Percentiles rank a stretch among this genome's conserved stretches.
phyloP scores from a whole-genome alignment of 2,888 invertebrate genomes.

The Coleophora deauratella region DNA sequence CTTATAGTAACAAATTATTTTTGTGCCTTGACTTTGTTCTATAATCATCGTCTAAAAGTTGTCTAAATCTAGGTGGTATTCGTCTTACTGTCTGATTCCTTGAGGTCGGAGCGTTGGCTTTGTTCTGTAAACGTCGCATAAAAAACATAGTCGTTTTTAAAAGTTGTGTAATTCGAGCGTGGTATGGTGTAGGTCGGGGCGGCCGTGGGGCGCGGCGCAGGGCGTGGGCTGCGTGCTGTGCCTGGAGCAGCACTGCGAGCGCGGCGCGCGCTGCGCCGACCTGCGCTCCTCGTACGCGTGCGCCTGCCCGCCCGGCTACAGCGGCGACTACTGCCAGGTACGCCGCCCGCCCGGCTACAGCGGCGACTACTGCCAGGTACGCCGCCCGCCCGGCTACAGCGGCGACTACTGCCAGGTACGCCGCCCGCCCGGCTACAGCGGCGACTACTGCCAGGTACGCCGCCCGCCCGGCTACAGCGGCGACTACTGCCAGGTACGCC shows the following conservation, averaged over 20 bases:
- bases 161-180: too few relatives aligned
- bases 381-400: slow-evolving; percentile 83
- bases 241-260: slow-evolving; percentile 83
- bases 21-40: too few relatives aligned
- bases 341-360: slow-evolving; percentile 83
- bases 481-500: slow-evolving; percentile 79
- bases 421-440: slow-evolving; percentile 85
- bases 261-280: slow-evolving; percentile 69
- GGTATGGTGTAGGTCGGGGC: slow-evolving; percentile 29
- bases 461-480: slow-evolving; percentile 59
- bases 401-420: slow-evolving; percentile 82
- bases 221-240: slow-evolving; percentile 86
- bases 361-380: slow-evolving; percentile 82
- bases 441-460: slow-evolving; percentile 80
- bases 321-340: slow-evolving; percentile 83
- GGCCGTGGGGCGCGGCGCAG: slow-evolving; percentile 44
- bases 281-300: slow-evolving; percentile 80
- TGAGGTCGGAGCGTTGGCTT: too few relatives aligned
- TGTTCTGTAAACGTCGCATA: too few relatives aligned
- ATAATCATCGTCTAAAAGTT: too few relatives aligned
- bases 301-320: slow-evolving; percentile 84
- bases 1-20: too few relatives aligned
- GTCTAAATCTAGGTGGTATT: too few relatives aligned
- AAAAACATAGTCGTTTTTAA: too few relatives aligned
- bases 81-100: too few relatives aligned